Evolutionary conservation across 2,797 vertebrate species (phyloP), one percentile per base, ranked within the genome.

Genomic region (Euthynnus affinis): DNA sequence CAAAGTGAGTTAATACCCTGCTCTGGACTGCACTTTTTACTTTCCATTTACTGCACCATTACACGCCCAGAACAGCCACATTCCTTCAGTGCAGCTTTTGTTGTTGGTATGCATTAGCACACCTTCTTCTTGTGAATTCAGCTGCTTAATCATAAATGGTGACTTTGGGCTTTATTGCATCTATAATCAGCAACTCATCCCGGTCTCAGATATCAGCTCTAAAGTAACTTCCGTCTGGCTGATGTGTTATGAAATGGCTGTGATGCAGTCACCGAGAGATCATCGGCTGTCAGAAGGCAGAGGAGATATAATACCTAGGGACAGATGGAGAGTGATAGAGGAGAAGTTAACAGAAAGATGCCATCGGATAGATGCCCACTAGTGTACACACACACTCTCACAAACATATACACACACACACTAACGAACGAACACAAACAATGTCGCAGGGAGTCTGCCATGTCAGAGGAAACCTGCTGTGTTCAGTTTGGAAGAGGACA

Each of bases 271-370:
- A 32, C 46, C 23, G 18, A 70, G 29, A 60, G 34, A 60, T 71
- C 0, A 62, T 15, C 60, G 48, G 55, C 27, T 82, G 67, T 81
- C 75, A 78, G 53, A 62, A 48, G 65, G 15, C 56, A 49, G 67
- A 63, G n/a, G 59, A 78, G 76, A 75, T 69, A 49, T 23, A 44
- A 52, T 42, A 75, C 55, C 34, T 7, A 37, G 40, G 76, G 73
- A 81, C 78, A 87, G 82, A 85, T 84, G 66, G 82, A 53, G 72
- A 76, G 74, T 67, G 76, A 83, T 55, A 74, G 61, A 74, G 20
- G 61, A 66, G 74, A 75, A 22, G 52, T 44, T 15, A 67, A 81
- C 65, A 83, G 84, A 66, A 80, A 85, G 66, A 81, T 74, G 75
- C 79, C 59, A 71, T 27, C 29, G 42, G 70, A 68, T 77, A 77